Evolutionary conservation across 23 tunicate genomes (phyloP).

Genomic region (Diplosoma virens): DNA sequence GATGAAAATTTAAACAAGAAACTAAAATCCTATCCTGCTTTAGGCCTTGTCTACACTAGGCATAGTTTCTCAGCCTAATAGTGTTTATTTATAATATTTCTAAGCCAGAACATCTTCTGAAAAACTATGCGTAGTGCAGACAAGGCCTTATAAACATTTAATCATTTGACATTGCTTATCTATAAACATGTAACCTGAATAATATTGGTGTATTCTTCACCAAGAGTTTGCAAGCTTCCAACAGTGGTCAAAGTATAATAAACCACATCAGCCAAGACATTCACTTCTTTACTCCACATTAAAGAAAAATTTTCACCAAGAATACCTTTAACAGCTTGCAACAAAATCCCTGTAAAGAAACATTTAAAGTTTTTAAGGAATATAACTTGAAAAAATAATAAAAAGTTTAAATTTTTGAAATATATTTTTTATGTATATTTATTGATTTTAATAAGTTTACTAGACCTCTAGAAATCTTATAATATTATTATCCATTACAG

Average conservation of each 20-base stretch:
- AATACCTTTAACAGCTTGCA: constrained; percentile 1
- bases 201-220: constrained; percentile 72
- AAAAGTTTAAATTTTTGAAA: background rate
- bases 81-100: too few species aligned
- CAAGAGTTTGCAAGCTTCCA: constrained; percentile 59
- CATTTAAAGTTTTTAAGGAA: background rate
- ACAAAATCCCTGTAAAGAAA: constrained; percentile 24
- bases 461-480: too few species aligned
- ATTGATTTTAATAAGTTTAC: too few species aligned
- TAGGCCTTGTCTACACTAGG: too few species aligned
- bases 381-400: background rate
- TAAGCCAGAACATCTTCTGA: too few species aligned
- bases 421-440: too few species aligned
- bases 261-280: constrained; percentile 28
- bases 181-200: constrained; percentile 47
- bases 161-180: background rate
- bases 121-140: too few species aligned
- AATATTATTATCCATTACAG: too few species aligned
- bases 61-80: too few species aligned
- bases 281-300: constrained; percentile 55
- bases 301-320: constrained; percentile 32
- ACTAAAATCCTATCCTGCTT: too few species aligned
- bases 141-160: too few species aligned
- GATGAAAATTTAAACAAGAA: too few species aligned
- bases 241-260: constrained; percentile 57